These are phyloP conservation scores for Meloe dianella DNA, from an alignment of 2,888 invertebrate genomes.

Conservation along the genomic window DNA sequence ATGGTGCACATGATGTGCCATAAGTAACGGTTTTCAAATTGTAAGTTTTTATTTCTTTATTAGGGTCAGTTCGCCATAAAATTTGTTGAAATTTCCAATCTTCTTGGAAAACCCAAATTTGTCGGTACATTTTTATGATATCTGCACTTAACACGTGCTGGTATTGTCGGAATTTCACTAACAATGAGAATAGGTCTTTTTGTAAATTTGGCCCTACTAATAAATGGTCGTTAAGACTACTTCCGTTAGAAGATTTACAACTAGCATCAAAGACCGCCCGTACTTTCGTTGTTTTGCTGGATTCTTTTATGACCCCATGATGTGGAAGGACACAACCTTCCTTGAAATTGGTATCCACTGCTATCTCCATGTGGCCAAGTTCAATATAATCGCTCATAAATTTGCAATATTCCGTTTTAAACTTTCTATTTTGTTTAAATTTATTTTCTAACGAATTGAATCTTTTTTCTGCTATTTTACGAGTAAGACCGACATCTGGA, in stretches of 20 bases:
- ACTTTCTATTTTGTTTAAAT: conserved; percentile 9
- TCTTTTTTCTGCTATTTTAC: conserved; percentile 5
- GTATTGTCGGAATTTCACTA: conserved; percentile 1
- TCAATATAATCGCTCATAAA: conserved; percentile 4
- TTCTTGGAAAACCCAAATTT: neutral
- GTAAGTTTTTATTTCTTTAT: neutral
- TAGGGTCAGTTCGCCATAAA: neutral
- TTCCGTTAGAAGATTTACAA: neutral
- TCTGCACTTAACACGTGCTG: neutral
- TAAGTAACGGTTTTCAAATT: neutral
- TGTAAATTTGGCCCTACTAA: neutral
- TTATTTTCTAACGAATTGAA: conserved; percentile 12
- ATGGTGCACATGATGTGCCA: neutral
- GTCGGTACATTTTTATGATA: neutral
- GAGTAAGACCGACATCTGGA: conserved; percentile 11
- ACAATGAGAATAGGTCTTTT: conserved; percentile 8
- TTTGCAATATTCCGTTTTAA: conserved; percentile 9
- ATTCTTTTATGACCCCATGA: conserved; percentile 8
- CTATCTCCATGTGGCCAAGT: conserved; percentile 9
- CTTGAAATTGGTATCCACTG: neutral
- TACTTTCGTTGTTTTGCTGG: conserved; percentile 4
- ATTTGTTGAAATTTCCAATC: neutral
- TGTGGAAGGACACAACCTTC: neutral
- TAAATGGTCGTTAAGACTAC: conserved; percentile 7
- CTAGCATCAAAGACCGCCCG: conserved; percentile 10